Percentiles rank a stretch among this genome's conserved stretches.
These are phyloP conservation scores for Addax nasomaculatus DNA, from an alignment of 2,113 vertebrate genomes.

Conservation along the genomic window DNA sequence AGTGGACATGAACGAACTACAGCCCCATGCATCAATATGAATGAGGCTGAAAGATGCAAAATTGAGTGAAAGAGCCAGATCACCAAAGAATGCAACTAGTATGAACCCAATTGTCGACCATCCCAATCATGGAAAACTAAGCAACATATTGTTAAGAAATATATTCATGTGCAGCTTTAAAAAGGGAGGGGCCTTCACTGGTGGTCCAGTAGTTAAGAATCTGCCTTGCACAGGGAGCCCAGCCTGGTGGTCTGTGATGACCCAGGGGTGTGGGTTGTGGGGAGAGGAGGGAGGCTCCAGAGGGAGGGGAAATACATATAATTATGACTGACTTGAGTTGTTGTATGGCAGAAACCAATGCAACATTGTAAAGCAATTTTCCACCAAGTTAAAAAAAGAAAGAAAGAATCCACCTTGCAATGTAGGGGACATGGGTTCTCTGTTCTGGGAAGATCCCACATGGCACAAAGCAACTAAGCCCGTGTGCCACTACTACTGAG, in stretches of 20 bases:
- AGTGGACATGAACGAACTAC: not conserved
- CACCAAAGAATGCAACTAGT: not conserved
- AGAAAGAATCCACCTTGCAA: not conserved
- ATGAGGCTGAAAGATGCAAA: not conserved
- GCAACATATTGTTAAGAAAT: not conserved
- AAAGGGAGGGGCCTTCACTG: not conserved
- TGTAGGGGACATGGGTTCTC: not conserved
- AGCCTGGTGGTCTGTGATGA: not conserved
- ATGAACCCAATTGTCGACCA: not conserved
- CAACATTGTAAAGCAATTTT: not conserved
- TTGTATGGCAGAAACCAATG: not conserved
- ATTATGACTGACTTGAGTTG: not conserved
- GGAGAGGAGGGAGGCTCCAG: not conserved
- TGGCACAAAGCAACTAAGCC: not conserved
- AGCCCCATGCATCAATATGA: not conserved
- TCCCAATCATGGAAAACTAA: constrained; percentile 8
- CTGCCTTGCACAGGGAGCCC: not conserved
- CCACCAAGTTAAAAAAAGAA: not conserved
- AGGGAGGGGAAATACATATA: not conserved
- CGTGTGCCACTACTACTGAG: not conserved
- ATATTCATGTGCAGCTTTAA: not conserved
- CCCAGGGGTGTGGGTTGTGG: not conserved
- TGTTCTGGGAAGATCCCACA: not conserved
- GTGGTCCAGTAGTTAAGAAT: not conserved
- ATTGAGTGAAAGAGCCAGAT: not conserved